Evolutionary conservation across 2,113 vertebrate genomes (phyloP).

Genomic region (Girardinichthys multiradiatus): DNA sequence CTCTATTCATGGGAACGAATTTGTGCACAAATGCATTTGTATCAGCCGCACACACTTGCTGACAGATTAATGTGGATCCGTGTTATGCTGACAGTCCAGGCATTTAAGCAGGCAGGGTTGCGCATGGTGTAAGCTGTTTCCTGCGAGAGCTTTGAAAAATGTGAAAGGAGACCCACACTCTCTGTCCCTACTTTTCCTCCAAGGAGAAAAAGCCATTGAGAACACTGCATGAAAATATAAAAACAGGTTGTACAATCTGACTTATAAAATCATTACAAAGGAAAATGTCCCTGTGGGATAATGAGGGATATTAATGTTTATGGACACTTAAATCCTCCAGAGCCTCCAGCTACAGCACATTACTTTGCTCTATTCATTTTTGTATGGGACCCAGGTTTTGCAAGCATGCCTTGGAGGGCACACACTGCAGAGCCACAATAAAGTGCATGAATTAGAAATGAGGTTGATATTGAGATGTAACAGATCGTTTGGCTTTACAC

Average conservation of each 20-base stretch:
- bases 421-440: conserved; percentile 48
- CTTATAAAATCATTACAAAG: conserved; percentile 60
- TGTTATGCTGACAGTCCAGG: conserved; percentile 35
- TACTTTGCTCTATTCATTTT: conserved; percentile 39
- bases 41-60: conserved; percentile 8
- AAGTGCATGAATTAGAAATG: conserved; percentile 73
- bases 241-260: conserved; percentile 40
- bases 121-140: conserved; percentile 40
- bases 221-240: conserved; percentile 29
- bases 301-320: conserved; percentile 66
- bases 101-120: conserved; percentile 29
- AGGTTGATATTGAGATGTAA: conserved; percentile 58
- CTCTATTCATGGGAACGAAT: conserved; percentile 1
- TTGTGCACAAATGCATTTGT: conserved; percentile 16
- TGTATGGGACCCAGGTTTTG: conserved; percentile 21
- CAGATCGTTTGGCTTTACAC: conserved; percentile 39
- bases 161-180: conserved; percentile 33
- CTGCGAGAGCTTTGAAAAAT: conserved; percentile 30
- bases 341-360: conserved; percentile 50
- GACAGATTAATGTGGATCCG: conserved; percentile 32
- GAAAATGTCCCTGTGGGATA: conserved; percentile 47
- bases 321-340: conserved; percentile 47
- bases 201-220: conserved; percentile 28
- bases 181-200: conserved; percentile 11
- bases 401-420: conserved; percentile 9